These are phyloP conservation scores for Galbula dea DNA, from an alignment of 2,113 vertebrate species.

Conservation along the genomic window DNA sequence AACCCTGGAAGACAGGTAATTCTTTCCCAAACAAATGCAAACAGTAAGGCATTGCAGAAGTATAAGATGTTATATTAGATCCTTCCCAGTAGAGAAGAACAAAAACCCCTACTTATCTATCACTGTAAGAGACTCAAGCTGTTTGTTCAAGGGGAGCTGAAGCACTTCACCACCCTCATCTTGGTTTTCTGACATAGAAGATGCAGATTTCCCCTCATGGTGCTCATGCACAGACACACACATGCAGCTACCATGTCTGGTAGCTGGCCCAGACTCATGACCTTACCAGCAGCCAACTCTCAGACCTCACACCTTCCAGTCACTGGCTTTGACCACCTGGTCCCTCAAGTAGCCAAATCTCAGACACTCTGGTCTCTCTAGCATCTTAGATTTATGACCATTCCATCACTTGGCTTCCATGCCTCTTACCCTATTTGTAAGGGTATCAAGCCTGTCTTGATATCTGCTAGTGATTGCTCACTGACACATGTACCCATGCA, in stretches of 20 bases:
- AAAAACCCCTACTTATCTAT: neutral
- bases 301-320: neutral
- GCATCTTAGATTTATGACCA: neutral
- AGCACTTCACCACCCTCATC: neutral
- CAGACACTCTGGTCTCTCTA: neutral
- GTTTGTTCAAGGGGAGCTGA: neutral
- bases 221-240: rapidly evolving
- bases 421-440: neutral
- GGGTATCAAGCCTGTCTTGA: neutral
- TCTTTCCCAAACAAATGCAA: neutral
- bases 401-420: neutral
- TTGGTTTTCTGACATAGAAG: neutral
- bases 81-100: neutral
- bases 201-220: neutral
- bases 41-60: neutral
- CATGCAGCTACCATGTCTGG: neutral
- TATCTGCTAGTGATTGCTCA: neutral
- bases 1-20: neutral
- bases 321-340: neutral
- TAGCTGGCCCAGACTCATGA: neutral
- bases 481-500: neutral
- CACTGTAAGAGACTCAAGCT: neutral
- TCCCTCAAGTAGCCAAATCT: neutral
- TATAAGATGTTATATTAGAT: neutral
- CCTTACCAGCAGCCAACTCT: neutral